These are phyloP conservation scores for Galerucella nymphaeae DNA, from an alignment of 2,888 invertebrate genomes.

Conservation along the genomic window DNA sequence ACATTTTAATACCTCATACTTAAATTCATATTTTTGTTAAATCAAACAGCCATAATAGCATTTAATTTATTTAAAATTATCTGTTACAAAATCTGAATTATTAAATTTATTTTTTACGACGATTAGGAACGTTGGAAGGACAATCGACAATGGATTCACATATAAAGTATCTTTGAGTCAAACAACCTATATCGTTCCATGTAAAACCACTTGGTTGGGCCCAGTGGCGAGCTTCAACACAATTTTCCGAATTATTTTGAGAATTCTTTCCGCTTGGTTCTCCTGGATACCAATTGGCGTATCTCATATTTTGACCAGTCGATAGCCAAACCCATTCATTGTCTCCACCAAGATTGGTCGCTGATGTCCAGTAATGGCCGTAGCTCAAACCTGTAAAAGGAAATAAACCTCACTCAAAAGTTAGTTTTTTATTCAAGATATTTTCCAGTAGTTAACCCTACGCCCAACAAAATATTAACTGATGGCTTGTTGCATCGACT, in stretches of 20 bases:
- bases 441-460: too few species aligned
- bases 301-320: constrained; percentile 32
- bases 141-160: constrained; percentile 35
- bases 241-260: constrained; percentile 28
- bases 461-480: too few species aligned
- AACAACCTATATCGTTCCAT: constrained; percentile 37
- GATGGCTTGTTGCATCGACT: too few species aligned
- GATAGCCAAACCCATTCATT: constrained; percentile 39
- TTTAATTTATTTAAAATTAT: too few species aligned
- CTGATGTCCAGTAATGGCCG: constrained; percentile 36
- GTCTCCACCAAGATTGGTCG: constrained; percentile 23
- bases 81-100: not conserved
- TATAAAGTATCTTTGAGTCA: constrained; percentile 31
- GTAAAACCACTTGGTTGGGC: constrained; percentile 32
- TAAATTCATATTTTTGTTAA: too few species aligned
- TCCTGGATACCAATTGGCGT: constrained; percentile 37
- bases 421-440: too few species aligned
- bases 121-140: constrained; percentile 2
- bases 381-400: constrained; percentile 27
- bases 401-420: not conserved
- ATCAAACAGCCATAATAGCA: too few species aligned
- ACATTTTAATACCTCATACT: too few species aligned
- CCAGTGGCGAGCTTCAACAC: constrained; percentile 33
- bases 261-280: constrained; percentile 26
- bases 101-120: not conserved